Percentiles rank a stretch among this genome's conserved stretches.
Evolutionary conservation across 2,113 vertebrate species (phyloP).

Genomic region (Thinocorus orbignyianus): DNA sequence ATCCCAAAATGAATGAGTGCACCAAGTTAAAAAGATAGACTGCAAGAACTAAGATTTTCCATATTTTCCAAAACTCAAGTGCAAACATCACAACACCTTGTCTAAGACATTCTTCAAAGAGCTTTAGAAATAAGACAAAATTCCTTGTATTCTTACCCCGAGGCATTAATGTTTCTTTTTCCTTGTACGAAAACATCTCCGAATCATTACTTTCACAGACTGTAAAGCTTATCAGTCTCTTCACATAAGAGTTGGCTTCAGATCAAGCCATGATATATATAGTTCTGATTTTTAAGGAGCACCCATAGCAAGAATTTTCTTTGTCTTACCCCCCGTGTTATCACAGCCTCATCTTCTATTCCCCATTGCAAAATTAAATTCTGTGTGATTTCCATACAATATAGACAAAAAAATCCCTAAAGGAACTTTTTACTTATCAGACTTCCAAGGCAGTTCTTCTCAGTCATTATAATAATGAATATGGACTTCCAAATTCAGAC

Average conservation of each 20-base stretch:
- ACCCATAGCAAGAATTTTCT: not conserved
- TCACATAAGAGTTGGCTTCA: slow-evolving; percentile 20
- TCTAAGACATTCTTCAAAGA: slow-evolving; percentile 9
- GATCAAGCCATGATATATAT: slow-evolving; percentile 13
- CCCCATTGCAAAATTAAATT: slow-evolving; percentile 61
- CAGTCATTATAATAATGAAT: not conserved
- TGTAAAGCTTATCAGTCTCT: slow-evolving; percentile 1
- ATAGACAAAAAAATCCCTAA: slow-evolving; percentile 48
- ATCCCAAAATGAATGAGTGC: not conserved
- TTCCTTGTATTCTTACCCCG: not conserved
- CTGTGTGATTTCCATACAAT: slow-evolving; percentile 60
- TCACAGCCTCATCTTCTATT: slow-evolving; percentile 60
- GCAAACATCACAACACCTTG: not conserved
- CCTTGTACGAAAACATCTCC: not conserved
- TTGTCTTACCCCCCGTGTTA: not conserved
- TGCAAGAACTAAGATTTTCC: not conserved
- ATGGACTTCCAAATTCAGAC: not conserved
- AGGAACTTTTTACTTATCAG: slow-evolving; percentile 53
- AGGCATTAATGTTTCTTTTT: not conserved
- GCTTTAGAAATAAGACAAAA: slow-evolving; percentile 1
- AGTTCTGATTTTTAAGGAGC: slow-evolving; percentile 49
- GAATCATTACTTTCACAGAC: slow-evolving; percentile 10
- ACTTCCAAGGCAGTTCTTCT: not conserved
- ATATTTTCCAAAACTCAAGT: not conserved
- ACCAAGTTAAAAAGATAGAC: not conserved